Evolutionary conservation across 2,888 invertebrate species (phyloP).

Genomic region (Phragmatobia fuliginosa): DNA sequence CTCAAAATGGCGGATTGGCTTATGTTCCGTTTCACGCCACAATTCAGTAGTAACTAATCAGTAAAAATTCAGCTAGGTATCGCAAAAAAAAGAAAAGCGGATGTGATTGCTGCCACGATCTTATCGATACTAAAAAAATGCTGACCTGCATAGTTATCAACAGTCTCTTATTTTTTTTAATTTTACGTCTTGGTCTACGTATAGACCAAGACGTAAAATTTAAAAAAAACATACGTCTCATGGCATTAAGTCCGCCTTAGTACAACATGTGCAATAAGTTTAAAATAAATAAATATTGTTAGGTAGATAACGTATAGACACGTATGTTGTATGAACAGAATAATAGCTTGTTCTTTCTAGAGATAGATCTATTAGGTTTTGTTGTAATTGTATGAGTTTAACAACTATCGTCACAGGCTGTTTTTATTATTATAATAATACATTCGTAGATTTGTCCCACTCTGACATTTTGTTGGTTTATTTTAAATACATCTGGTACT

Average conservation of each 20-base stretch:
- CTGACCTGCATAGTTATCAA: slow-evolving; percentile 30
- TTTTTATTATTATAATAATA: neutral
- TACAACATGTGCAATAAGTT: too few relatives aligned
- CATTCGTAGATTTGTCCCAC: neutral
- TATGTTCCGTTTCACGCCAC: slow-evolving; percentile 60
- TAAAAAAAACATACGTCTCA: too few relatives aligned
- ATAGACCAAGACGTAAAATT: too few relatives aligned
- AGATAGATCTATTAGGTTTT: too few relatives aligned
- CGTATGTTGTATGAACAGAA: neutral
- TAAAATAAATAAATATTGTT: neutral
- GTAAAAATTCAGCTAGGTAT: slow-evolving; percentile 54
- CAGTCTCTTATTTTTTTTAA: slow-evolving; percentile 24
- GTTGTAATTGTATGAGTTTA: neutral
- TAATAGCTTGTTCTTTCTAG: too few relatives aligned
- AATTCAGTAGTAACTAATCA: slow-evolving; percentile 57
- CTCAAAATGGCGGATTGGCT: slow-evolving; percentile 52
- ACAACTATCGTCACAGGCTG: neutral
- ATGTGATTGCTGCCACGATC: slow-evolving; percentile 60
- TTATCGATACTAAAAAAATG: slow-evolving; percentile 59
- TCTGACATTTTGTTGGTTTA: neutral
- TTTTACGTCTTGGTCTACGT: neutral
- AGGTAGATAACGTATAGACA: neutral
- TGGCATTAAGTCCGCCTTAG: too few relatives aligned
- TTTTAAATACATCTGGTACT: neutral
- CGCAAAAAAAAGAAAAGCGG: slow-evolving; percentile 61